These are phyloP conservation scores for Bucco capensis DNA, from an alignment of 2,113 vertebrate genomes.

Conservation along the genomic window DNA sequence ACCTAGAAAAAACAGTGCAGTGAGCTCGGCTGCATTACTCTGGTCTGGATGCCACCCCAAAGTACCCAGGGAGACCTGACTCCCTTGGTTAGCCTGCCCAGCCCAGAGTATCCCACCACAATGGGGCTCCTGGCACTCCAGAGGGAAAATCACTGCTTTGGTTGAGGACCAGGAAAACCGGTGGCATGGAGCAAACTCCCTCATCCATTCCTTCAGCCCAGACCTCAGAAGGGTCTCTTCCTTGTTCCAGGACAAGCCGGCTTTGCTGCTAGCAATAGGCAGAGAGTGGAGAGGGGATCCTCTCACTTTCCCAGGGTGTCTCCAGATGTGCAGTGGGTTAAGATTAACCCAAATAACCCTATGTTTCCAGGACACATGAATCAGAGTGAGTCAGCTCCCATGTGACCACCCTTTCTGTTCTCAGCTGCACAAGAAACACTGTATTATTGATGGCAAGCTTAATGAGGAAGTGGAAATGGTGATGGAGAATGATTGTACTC, in stretches of 20 bases:
- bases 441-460: neutral
- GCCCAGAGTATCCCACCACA: neutral
- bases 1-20: neutral
- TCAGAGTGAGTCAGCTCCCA: conserved; percentile 17
- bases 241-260: neutral
- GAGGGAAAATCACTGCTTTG: neutral
- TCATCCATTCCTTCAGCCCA: neutral
- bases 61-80: neutral
- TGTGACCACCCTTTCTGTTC: neutral
- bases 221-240: neutral
- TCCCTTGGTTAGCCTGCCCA: neutral
- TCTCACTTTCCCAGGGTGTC: neutral
- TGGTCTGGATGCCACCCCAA: neutral
- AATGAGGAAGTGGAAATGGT: neutral
- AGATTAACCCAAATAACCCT: neutral
- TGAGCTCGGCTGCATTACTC: neutral
- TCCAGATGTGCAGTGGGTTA: neutral
- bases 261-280: neutral
- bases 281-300: neutral
- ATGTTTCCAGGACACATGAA: neutral
- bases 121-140: accelerated
- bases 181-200: neutral
- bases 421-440: neutral
- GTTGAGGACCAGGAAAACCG: neutral
- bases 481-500: neutral